Evolutionary conservation across 2,797 vertebrate species (phyloP).

Genomic region (Falco cherrug): DNA sequence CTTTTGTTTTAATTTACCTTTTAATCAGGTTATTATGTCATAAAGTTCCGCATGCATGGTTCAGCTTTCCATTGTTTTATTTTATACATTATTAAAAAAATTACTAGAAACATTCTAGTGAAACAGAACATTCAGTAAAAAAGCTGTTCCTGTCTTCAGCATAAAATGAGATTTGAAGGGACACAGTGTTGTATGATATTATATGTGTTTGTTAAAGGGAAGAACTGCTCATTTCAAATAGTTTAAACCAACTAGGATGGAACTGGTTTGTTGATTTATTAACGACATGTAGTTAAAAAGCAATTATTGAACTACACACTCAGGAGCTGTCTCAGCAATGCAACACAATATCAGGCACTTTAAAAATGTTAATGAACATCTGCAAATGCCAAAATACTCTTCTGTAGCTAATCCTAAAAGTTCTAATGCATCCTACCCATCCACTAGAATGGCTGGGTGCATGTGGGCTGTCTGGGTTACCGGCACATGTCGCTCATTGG

Average conservation of each 20-base stretch:
- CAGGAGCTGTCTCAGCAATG: neutral
- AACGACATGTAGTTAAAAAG: neutral
- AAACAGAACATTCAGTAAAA: neutral
- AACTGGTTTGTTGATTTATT: neutral
- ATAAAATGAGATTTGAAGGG: neutral
- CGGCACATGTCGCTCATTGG: neutral
- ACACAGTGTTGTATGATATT: neutral
- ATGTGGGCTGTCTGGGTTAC: accelerated
- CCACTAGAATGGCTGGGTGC: accelerated
- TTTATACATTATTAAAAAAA: neutral
- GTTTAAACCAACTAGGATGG: neutral
- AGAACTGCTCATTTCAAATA: neutral
- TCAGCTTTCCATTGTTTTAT: neutral
- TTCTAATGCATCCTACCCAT: neutral
- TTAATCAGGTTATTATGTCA: neutral
- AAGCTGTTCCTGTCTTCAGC: neutral
- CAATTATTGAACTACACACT: neutral
- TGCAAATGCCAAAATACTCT: neutral
- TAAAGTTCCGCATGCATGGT: neutral
- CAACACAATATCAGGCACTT: neutral
- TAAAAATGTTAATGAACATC: neutral
- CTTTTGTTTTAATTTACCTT: neutral
- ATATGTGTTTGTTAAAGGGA: neutral
- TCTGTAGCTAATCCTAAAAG: neutral
- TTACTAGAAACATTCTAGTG: neutral